These are phyloP conservation scores for Lamproptera curius DNA, from an alignment of 2,888 invertebrate species.

Conservation along the genomic window DNA sequence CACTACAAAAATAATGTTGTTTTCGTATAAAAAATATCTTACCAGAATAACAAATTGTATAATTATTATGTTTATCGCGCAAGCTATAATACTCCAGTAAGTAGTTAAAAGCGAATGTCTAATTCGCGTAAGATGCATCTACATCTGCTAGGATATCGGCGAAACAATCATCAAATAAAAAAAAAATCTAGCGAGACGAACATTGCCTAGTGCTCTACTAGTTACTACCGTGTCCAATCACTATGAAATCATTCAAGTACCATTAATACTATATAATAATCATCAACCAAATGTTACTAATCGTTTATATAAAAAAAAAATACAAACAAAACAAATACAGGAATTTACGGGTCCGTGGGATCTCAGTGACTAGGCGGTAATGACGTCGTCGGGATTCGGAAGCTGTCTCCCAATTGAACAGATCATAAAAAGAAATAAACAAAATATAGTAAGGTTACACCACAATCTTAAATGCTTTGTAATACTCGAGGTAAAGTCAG, in stretches of 20 bases:
- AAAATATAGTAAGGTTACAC: slow-evolving; percentile 40
- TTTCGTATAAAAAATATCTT: slow-evolving; percentile 72
- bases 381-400: slow-evolving; percentile 48
- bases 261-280: slow-evolving; percentile 63
- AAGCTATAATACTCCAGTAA: slow-evolving; percentile 68
- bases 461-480: slow-evolving; percentile 61
- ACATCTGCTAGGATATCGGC: slow-evolving; percentile 61
- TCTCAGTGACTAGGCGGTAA: slow-evolving; percentile 78
- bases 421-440: slow-evolving; percentile 37
- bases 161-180: slow-evolving; percentile 45
- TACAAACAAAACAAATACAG: slow-evolving; percentile 30
- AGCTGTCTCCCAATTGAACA: slow-evolving; percentile 43
- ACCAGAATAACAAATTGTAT: slow-evolving; percentile 75
- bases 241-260: slow-evolving; percentile 51
- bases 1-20: slow-evolving; percentile 71
- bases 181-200: slow-evolving; percentile 72
- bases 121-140: slow-evolving; percentile 34
- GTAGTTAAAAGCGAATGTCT: slow-evolving; percentile 44
- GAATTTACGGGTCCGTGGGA: slow-evolving; percentile 63
- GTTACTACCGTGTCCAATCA: slow-evolving; percentile 71
- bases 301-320: slow-evolving; percentile 55
- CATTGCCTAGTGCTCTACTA: slow-evolving; percentile 68
- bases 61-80: slow-evolving; percentile 68
- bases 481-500: slow-evolving; percentile 55
- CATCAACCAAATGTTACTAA: slow-evolving; percentile 70